These are phyloP conservation scores for Ascidia mentula DNA, from an alignment of 23 tunicate genomes.

Conservation along the genomic window DNA sequence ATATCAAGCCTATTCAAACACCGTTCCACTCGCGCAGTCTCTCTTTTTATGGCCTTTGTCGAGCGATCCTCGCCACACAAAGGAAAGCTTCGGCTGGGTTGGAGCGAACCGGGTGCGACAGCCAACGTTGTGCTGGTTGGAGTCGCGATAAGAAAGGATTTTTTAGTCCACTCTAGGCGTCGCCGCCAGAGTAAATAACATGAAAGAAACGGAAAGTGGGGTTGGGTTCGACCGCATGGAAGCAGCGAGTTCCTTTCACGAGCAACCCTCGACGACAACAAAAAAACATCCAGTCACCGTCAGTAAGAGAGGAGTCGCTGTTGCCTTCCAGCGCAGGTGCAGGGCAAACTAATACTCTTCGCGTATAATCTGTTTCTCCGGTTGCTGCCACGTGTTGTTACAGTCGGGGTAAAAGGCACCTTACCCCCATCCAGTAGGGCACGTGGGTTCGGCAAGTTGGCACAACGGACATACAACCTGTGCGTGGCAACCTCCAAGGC, in stretches of 20 bases:
- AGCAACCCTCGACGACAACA: neutral
- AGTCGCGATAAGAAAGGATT: constrained; percentile 15
- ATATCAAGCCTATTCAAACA: constrained; percentile 20
- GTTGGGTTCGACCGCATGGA: neutral
- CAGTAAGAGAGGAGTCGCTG: neutral
- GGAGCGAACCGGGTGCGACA: constrained; percentile 9
- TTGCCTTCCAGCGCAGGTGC: neutral
- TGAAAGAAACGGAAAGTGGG: constrained; percentile 15
- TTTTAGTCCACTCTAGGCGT: constrained; percentile 20
- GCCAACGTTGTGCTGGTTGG: constrained; percentile 3
- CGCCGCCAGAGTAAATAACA: constrained; percentile 5
- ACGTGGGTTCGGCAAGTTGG: too few species aligned
- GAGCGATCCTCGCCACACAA: constrained; percentile 6
- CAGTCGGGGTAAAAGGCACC: too few species aligned
- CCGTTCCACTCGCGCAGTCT: constrained; percentile 5
- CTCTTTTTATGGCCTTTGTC: constrained; percentile 1
- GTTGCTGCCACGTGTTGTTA: too few species aligned
- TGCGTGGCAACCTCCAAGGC: too few species aligned
- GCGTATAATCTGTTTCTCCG: too few species aligned
- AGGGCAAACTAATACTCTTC: too few species aligned
- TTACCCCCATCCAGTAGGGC: too few species aligned
- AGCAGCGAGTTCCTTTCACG: neutral
- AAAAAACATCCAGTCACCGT: neutral
- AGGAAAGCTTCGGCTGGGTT: constrained; percentile 6
- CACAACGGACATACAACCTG: too few species aligned